Evolutionary conservation across 2,113 vertebrate genomes (phyloP), one percentile per base, ranked within the genome.

Genomic region (Montifringilla adamsi): DNA sequence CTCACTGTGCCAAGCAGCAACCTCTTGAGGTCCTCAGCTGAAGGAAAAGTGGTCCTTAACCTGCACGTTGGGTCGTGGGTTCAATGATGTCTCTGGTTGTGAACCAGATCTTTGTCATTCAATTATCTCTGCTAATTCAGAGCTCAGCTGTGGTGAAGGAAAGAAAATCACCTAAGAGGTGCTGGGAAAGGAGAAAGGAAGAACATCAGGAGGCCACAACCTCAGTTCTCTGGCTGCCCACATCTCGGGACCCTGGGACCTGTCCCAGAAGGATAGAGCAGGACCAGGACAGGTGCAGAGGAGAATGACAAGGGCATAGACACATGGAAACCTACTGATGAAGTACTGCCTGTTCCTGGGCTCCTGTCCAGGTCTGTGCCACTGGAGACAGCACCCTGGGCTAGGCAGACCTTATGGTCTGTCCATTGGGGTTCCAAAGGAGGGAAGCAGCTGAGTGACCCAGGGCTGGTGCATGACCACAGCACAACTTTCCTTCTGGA

Each of bases 311-410:
- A 52, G 49, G 70, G 35, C 52, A 39, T 2, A 62, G 73, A 93
- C 67, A 52, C 23, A 19, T 20, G 66, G 47, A 89, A 91, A 81
- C 47, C 60, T 68, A 6, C 39, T 75, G 67, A 74, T 44, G 60
- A 84, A 92, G 10, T 14, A 35, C n/a, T 73, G 83, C n/a, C 37
- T 90, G 39, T 69, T 95, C 58, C 86, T 64, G 74, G 85, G 84
- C 94, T 90, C 20, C 53, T 84, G 56, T 91, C 60, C 46, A 76
- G 41, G 31, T 58, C 67, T 79, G 0, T 0, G 2, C 21, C 39
- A 27, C 30, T 59, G 62, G 81, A 84, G 77, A 78, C 18, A 66
- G 67, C 62, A 55, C 73, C 16, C 28, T 43, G 76, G 69, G 14
- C 82, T 75, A 8, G 39, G 44, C 75, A 90, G 78, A 50, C 7